Base-by-base conservation (phyloP, 1,140 invertebrate species). In the Pseudachorutes palmiensis region DNA sequence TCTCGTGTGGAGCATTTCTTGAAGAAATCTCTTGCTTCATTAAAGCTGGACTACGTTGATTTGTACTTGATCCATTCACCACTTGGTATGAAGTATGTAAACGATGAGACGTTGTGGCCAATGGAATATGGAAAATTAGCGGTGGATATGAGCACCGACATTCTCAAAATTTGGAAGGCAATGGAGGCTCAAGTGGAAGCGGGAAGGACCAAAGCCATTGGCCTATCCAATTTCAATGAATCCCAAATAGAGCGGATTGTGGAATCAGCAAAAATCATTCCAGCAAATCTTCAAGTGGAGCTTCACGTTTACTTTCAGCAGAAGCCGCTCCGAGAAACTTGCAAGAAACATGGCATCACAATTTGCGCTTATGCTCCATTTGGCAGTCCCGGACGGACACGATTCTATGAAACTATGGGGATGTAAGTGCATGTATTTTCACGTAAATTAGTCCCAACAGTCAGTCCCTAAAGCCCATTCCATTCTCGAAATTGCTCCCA, bases 31-130 rank as follows among this genome's bases (percentile, higher is more conserved):
- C 77, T 94, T 29, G 78, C 83, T 60, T 83, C 83, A 41, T 78
- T 94, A n/a, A 83, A 87, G 69, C 75, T 91, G 62, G 83, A 88
- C 64, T 94, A 94, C 75, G 77, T 94, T 2, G 91, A 94, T 75
- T 80, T 94, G 66, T 94, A 80, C 70, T 68, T 81, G 2, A 74
- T 80, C 33, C 78, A 82, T 70, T 60, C 67, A 1, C 80, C 80
- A 26, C 62, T 75, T 30, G 76, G 75, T 0, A 63, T 76, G 14
- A 73, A 74, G 55, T 75, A 75, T 62, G 71, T 72, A 58, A 30
- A 67, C 57, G 66, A 76, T 24, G 22, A 65, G 26, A 48, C 72
- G 24, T 51, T 66, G 28, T 30, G 72, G 14, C 65, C 72, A 60
- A 71, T 65, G 24, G 74, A 80, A 45, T 48, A 66, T 32, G 70